Evolutionary conservation across 1,140 invertebrate genomes (phyloP).

Genomic region (Zaprionus capensis): DNA sequence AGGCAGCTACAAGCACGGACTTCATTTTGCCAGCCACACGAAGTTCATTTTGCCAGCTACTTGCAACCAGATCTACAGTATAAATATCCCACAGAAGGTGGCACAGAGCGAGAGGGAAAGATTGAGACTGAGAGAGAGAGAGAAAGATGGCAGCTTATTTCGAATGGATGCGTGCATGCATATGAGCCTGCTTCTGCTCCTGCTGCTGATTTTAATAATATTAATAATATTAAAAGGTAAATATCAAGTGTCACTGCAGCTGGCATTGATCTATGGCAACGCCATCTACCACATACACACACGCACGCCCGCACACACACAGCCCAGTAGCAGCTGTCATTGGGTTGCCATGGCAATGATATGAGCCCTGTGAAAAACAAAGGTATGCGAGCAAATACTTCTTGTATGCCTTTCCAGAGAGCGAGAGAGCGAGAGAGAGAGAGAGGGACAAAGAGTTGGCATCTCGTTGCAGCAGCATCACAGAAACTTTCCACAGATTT

Average conservation of each 20-base stretch:
- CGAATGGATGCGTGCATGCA: constrained; percentile 56
- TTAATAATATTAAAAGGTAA: constrained; percentile 81
- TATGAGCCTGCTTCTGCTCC: constrained; percentile 48
- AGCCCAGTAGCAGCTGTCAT: constrained; percentile 12
- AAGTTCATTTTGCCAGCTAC: constrained; percentile 72
- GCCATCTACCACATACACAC: constrained; percentile 20
- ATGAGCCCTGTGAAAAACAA: constrained; percentile 12
- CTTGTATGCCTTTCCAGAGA: background rate
- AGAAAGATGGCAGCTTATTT: constrained; percentile 61
- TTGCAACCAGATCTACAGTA: constrained; percentile 36
- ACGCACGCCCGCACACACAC: background rate
- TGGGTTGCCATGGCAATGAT: constrained; percentile 26
- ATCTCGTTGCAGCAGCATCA: too few relatives aligned
- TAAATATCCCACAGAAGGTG: constrained; percentile 48
- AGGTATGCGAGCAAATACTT: background rate
- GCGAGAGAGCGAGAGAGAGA: background rate
- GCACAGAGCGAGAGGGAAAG: background rate
- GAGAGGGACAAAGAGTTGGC: too few relatives aligned
- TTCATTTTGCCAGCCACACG: constrained; percentile 74
- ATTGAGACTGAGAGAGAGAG: background rate
- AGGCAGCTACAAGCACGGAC: constrained; percentile 51
- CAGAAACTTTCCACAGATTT: background rate
- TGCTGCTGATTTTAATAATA: constrained; percentile 70
- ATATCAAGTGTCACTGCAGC: constrained; percentile 75
- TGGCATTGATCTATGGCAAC: constrained; percentile 75